Evolutionary conservation across 2,888 invertebrate species (phyloP), one percentile per base, ranked within the genome.

Genomic region (Eumacrocentrus americanus): DNA sequence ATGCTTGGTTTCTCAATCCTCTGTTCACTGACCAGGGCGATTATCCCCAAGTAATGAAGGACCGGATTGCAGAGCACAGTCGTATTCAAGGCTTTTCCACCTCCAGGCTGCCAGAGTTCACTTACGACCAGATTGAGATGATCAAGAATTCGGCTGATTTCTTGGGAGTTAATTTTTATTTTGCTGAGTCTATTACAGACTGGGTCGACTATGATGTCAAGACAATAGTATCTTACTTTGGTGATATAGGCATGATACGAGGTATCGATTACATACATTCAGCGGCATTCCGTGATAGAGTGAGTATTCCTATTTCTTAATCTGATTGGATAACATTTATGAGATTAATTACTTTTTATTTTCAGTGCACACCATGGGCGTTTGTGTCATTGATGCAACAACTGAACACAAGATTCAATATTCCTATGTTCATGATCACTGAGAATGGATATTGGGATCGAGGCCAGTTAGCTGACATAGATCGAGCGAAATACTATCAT

Each of bases 1-100:
- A 86, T 53, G 88, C 88, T 25, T 88, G 89, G 88, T 88, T 87
- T 71, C 85, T 85, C 0, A 83, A 90, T 75, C 89, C 91, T 1
- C 87, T 91, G 34, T 86, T 87, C 74, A 84, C 86, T 0, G 75
- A 79, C 55, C 71, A 78, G 0, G 90, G 90, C 0, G 87, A 89
- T 77, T 91, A 89, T 74, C 90, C 90, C 0, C 77, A 82, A 48
- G 72, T 87, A 0, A 88, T 91, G 88, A 85, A 86, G 57, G 78
- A 83, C 12, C 79, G 84, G 2, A 83, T 91, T 9, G 84, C 81
- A 42, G 79, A 82, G 1, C 82, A 86, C 25, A 90, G 89, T 60
- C 80, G 75, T 48, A 76, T 78, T 11, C 87, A 89, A 75, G 85
- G 86, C 6, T 88, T 83, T 66, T 72, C 79, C 0, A 80, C 83